Base-by-base conservation (phyloP, 2,888 invertebrate species). In the Gnatocerus cornutus region DNA sequence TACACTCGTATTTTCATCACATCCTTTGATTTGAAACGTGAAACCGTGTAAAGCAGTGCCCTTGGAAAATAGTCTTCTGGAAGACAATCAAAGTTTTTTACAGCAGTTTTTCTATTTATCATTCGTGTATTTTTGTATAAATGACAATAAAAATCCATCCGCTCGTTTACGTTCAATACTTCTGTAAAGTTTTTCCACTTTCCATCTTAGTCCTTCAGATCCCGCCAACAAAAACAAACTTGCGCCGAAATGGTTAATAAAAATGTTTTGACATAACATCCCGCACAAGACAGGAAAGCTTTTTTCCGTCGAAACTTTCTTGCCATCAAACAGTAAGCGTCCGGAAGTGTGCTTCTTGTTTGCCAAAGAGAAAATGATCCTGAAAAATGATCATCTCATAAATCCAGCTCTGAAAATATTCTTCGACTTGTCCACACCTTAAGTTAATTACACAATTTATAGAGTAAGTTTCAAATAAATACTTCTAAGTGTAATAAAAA, bases 371-470 rank as follows among this genome's bases (percentile, higher is more conserved):
- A 56, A 33, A 56, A 56, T 43, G 43, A 41, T 56, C 56, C 29
- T 43, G 56, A 56, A 56, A 59, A 59, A 12, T 59, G 45, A 59
- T 59, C 59, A 29, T 30, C n/a, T 30, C 41, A 46, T 59, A 59
- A 59, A 59, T 59, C 10, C 12, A 12, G n/a, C 45, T 13, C 53
- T 7, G 50, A 50, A 50, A 50, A 50, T 46, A 21, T 46, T 46
- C 12, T 12, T 21, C 12, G 29, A 43, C 41, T 21, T 59, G 41
- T 53, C 16, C 39, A 10, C 45, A 59, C 59, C 59, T 59, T 6
- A 29, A 12, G 48, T 52, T 64, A 53, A 64, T 64, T 30, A 37
- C 9, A 43, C 48, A 53, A 53, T 64, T 64, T 64, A 64, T 64
- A 41, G 30, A 41, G 13, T 21, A 43, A 53, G 30, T 55, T 33